Percentiles rank a stretch among this genome's conserved stretches.
Conservation (phyloP, 37 sponge, comb jelly and placozoan species). For the Spongia lamella region DNA sequence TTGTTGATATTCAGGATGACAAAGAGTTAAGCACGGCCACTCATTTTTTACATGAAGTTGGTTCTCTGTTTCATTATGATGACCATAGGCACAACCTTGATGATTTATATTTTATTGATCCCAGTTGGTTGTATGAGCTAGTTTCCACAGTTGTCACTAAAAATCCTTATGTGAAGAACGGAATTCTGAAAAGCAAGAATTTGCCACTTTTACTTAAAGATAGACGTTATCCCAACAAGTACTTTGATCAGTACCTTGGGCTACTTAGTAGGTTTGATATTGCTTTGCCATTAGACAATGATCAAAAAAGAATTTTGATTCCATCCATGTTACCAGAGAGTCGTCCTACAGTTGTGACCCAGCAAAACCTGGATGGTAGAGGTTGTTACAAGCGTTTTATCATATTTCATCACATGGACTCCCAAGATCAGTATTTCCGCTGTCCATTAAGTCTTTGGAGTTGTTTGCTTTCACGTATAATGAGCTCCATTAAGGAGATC, state of each 20-base stretch:
- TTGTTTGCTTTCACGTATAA: conserved; percentile 75
- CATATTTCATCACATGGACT: not conserved
- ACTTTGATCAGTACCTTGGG: conserved; percentile 77
- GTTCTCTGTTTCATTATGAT: conserved; percentile 57
- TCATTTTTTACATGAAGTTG: conserved; percentile 50
- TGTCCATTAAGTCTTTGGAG: conserved; percentile 88
- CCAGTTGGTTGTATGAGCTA: conserved; percentile 58
- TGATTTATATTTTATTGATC: conserved; percentile 61
- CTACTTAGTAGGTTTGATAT: conserved; percentile 89
- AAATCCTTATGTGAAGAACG: conserved; percentile 65
- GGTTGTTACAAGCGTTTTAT: conserved; percentile 20
- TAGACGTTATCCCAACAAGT: conserved; percentile 69
- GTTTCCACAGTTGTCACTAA: conserved; percentile 27
- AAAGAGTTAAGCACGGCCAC: conserved; percentile 47
- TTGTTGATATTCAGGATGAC: conserved; percentile 38
- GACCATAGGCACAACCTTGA: conserved; percentile 44
- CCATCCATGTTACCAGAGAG: conserved; percentile 80
- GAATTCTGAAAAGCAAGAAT: conserved; percentile 57
- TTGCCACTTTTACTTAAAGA: conserved; percentile 69
- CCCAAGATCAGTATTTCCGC: no score
- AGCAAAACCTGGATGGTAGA: not conserved
- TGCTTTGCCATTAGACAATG: conserved; percentile 77
- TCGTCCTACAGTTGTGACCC: conserved; percentile 26
- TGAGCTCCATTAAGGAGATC: conserved; percentile 49
- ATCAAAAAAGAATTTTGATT: conserved; percentile 69